These are phyloP conservation scores for Dicyrtoma fusca DNA, from an alignment of 2,888 invertebrate genomes.

Conservation along the genomic window DNA sequence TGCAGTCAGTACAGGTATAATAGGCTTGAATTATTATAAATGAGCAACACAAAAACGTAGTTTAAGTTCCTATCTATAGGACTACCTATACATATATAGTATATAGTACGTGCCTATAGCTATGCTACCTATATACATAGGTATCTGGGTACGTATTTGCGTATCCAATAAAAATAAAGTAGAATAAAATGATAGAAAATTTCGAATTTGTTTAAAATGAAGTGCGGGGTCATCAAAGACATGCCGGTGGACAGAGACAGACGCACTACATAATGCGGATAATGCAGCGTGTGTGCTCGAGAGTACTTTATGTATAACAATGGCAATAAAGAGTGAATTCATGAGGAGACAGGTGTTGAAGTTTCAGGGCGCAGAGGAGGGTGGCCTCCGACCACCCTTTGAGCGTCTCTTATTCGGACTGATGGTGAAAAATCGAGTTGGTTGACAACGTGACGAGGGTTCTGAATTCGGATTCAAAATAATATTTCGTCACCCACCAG, in stretches of 20 bases:
- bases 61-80: too few species aligned
- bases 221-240: neutral
- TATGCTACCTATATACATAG: too few species aligned
- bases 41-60: too few species aligned
- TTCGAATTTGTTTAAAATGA: neutral
- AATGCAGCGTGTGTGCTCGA: neutral
- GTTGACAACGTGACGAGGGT: slow-evolving; percentile 22
- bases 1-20: too few species aligned
- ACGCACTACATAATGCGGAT: neutral
- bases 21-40: too few species aligned
- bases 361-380: slow-evolving; percentile 4
- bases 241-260: neutral
- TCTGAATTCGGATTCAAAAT: slow-evolving; percentile 17
- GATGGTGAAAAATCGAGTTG: slow-evolving; percentile 20
- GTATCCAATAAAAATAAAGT: neutral
- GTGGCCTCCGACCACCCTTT: slow-evolving; percentile 33
- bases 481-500: slow-evolving; percentile 23
- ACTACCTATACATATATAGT: too few species aligned
- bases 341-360: slow-evolving; percentile 27
- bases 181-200: neutral
- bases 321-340: neutral
- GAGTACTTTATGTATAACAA: neutral
- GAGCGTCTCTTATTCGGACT: slow-evolving; percentile 24
- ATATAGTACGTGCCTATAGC: too few species aligned
- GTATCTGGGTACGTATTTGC: too few species aligned